Evolutionary conservation across 2,888 invertebrate species (phyloP).

Genomic region (Drosophila kanekoi): DNA sequence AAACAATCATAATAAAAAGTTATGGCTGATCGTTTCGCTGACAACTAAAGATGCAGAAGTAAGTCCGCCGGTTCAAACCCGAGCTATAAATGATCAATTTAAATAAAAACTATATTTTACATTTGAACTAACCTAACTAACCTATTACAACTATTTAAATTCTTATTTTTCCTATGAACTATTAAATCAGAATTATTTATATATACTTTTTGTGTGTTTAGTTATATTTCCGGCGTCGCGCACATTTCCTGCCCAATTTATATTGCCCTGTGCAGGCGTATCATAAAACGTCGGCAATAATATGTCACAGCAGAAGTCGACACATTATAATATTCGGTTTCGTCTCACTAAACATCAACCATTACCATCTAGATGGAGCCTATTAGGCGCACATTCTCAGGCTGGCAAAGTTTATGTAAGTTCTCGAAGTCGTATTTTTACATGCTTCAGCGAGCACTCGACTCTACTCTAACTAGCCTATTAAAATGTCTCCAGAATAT

Average conservation of each 20-base stretch:
- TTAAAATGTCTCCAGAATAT: conserved; percentile 29
- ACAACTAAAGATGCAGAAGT: too few species aligned
- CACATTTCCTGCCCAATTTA: conserved; percentile 16
- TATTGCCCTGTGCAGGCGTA: conserved; percentile 4
- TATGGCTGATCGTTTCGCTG: too few species aligned
- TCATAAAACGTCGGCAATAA: conserved; percentile 5
- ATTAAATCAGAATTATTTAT: neutral
- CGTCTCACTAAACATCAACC: conserved; percentile 20
- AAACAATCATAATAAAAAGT: too few species aligned
- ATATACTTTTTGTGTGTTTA: neutral
- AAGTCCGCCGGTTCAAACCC: too few species aligned
- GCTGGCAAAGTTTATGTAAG: conserved; percentile 20
- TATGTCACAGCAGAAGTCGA: conserved; percentile 18
- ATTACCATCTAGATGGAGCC: conserved; percentile 23
- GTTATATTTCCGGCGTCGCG: neutral
- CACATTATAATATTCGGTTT: conserved; percentile 24
- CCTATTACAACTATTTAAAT: neutral
- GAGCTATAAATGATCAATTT: too few species aligned
- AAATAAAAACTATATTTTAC: too few species aligned
- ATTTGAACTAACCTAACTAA: too few species aligned
- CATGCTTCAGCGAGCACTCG: conserved; percentile 9
- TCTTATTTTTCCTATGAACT: neutral
- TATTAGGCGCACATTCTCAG: conserved; percentile 25
- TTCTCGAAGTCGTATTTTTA: conserved; percentile 13
- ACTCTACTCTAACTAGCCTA: conserved; percentile 14